Evolutionary conservation across 2,797 vertebrate genomes (phyloP), one percentile per base, ranked within the genome.

Genomic region (Pseudomugil tenellus): DNA sequence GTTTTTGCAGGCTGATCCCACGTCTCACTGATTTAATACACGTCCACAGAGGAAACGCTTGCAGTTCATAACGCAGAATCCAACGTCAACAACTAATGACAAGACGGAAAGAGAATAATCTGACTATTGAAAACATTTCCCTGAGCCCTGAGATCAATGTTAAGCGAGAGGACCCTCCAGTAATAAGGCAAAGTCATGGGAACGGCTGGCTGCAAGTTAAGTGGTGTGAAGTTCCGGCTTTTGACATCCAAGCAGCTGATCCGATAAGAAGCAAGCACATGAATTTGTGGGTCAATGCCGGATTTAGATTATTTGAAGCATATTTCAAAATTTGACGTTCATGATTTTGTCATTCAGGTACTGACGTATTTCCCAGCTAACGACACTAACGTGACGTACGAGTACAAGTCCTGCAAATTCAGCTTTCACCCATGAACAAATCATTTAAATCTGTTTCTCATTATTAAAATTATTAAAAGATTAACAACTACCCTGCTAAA

Each of bases 81-180:
- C 39, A 25, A 56, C 23, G 32, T 82, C 59, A 77, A 77, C 70
- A 75, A 53, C 60, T 76, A 55, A 81, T 49, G 61, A 74, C 43
- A 46, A 77, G 54, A 56, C 31, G 54, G 54, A 71, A 1, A 37
- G 67, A 70, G 58, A 39, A 62, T 39, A 43, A 71, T 54, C 31
- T n/a, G 58, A n/a, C 52, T 26, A 56, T 31, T 76, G 10, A 66
- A 76, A 83, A 78, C 62, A 65, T 35, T 32, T 71, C 34, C 7
- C 13, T 82, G 60, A 79, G 58, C 31, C 60, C 48, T 1, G 58
- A 80, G 68, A 76, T 79, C 56, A 60, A 51, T 2, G 25, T 65
- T 55, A 55, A 17, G 74, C 48, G 46, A 63, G 63, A 51, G 63
- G 76, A 77, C 67, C 34, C 41, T 54, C 63, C 57, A 63, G 60